These are phyloP conservation scores for Baryphthengus martii DNA, from an alignment of 2,113 vertebrate species.

Conservation along the genomic window DNA sequence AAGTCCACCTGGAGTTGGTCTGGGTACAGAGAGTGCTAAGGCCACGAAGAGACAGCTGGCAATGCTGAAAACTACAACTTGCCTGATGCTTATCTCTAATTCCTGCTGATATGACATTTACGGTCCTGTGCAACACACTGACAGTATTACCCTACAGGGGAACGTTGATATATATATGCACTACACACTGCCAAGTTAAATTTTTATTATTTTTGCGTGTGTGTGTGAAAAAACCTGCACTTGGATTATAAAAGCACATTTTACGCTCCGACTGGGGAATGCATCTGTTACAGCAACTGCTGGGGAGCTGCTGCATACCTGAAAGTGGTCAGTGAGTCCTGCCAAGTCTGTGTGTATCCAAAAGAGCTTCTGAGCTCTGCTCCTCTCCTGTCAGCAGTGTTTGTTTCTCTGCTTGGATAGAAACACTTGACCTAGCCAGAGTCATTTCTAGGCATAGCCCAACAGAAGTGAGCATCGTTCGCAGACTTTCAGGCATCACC, in stretches of 20 bases:
- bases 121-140: rapidly evolving
- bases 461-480: neutral
- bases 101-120: neutral
- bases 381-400: neutral
- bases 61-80: neutral
- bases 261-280: neutral
- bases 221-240: neutral
- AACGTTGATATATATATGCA: neutral
- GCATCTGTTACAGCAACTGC: neutral
- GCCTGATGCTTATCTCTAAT: neutral
- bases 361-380: neutral
- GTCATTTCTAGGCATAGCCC: neutral
- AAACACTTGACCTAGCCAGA: neutral
- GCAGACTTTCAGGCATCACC: neutral
- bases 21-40: neutral
- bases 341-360: neutral
- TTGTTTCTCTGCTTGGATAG: neutral
- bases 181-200: neutral
- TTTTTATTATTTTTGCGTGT: neutral
- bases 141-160: neutral
- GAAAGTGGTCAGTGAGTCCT: neutral
- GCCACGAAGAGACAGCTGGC: neutral
- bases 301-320: neutral
- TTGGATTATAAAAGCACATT: neutral
- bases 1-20: neutral